Evolutionary conservation across 1,140 invertebrate genomes (phyloP).

Genomic region (Drosophila kanapiae): DNA sequence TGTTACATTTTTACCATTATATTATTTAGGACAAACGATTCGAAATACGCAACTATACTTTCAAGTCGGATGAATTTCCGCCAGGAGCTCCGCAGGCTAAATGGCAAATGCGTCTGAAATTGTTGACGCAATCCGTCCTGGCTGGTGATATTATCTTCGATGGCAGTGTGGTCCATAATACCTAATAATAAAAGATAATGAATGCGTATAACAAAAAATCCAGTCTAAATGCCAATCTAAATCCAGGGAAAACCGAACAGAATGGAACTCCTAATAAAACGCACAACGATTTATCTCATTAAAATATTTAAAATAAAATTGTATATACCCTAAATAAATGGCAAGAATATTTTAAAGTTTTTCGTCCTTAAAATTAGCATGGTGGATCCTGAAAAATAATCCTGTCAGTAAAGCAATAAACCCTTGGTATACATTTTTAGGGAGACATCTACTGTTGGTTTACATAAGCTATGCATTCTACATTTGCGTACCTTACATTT

Average conservation of each 20-base stretch:
- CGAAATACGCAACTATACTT: slow-evolving; percentile 55
- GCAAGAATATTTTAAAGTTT: too few relatives aligned
- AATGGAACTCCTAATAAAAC: too few relatives aligned
- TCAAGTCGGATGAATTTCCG: slow-evolving; percentile 54
- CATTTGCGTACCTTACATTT: not conserved
- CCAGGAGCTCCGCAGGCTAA: slow-evolving; percentile 40
- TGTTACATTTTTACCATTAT: slow-evolving; percentile 2
- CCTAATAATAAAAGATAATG: slow-evolving; percentile 34
- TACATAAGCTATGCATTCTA: not conserved
- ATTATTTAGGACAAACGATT: slow-evolving; percentile 46
- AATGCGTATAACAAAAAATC: too few relatives aligned
- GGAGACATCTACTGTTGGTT: not conserved
- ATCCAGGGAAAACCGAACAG: too few relatives aligned
- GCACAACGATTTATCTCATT: too few relatives aligned
- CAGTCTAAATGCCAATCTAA: too few relatives aligned
- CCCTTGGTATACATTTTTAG: not conserved
- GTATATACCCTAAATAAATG: too few relatives aligned
- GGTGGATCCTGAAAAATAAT: not conserved
- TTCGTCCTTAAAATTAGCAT: not conserved
- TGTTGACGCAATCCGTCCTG: slow-evolving; percentile 11
- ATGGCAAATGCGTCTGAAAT: slow-evolving; percentile 34
- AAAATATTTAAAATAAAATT: too few relatives aligned
- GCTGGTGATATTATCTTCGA: slow-evolving; percentile 8
- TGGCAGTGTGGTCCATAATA: slow-evolving; percentile 44
- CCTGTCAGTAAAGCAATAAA: not conserved